Conservation (phyloP, 92 coral and sea anemone species). For the Galaxea fascicularis region DNA sequence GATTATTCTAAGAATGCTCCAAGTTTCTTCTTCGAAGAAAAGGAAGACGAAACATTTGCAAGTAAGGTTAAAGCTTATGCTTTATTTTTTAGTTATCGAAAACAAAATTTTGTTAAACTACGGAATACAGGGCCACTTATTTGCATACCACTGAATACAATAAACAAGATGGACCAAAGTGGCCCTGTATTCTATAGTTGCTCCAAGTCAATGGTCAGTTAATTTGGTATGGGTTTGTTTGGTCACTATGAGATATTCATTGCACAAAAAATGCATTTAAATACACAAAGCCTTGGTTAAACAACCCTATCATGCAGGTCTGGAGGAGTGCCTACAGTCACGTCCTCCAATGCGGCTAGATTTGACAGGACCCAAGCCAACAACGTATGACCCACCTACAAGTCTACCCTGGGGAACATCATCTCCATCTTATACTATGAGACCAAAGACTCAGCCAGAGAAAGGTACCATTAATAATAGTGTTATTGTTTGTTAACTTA, state of each 20-base stretch:
- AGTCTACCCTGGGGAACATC: conserved; percentile 86
- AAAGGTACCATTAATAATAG: conserved; percentile 56
- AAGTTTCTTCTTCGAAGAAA: conserved; percentile 41
- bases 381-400: conserved; percentile 87
- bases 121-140: no score
- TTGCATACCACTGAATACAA: not conserved
- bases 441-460: conserved; percentile 98
- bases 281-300: not conserved
- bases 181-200: no score
- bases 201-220: no score
- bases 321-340: conserved; percentile 69
- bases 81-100: no score
- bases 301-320: conserved; percentile 27
- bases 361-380: conserved; percentile 89
- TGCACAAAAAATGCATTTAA: no score
- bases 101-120: not conserved
- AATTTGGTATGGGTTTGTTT: no score
- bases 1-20: conserved; percentile 46
- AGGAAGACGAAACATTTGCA: conserved; percentile 47
- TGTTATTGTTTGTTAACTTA: not conserved
- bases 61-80: conserved; percentile 23
- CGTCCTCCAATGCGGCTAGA: conserved; percentile 83
- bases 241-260: no score
- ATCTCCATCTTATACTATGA: conserved; percentile 91
- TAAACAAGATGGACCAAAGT: no score